Conservation (phyloP, 2,797 vertebrate genomes). For the Typhlichthys subterraneus region DNA sequence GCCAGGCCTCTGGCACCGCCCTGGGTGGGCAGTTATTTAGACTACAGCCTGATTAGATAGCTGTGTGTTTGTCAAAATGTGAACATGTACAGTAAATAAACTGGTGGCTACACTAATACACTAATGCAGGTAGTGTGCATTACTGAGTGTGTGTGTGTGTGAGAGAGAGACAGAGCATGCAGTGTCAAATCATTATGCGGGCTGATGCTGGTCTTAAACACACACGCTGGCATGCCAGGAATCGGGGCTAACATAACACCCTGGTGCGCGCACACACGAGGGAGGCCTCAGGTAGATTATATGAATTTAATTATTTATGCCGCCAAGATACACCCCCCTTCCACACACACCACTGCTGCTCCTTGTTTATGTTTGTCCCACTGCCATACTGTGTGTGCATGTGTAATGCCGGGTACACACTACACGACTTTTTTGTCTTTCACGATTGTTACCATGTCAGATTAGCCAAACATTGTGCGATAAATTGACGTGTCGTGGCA, state of each 20-base stretch:
- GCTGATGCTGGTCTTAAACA: conserved; percentile 37
- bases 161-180: conserved; percentile 3
- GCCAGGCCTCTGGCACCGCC: conserved; percentile 32
- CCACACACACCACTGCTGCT: no score
- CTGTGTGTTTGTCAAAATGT: conserved; percentile 17
- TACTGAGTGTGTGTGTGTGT: conserved; percentile 18
- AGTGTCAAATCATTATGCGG: conserved; percentile 39
- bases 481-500: no score
- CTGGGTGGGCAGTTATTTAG: conserved; percentile 61
- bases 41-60: conserved; percentile 53
- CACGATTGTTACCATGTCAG: no score
- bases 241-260: conserved; percentile 40
- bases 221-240: conserved; percentile 28
- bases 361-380: no score
- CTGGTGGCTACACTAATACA: not conserved
- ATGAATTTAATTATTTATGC: no score
- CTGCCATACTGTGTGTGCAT: no score
- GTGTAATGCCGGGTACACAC: no score
- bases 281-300: no score
- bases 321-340: no score
- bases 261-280: not conserved
- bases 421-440: no score
- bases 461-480: no score
- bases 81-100: conserved; percentile 1
- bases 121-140: conserved; percentile 10